phyloP scores from a whole-genome alignment of 2,797 vertebrate species.

The Spinus pinus region DNA sequence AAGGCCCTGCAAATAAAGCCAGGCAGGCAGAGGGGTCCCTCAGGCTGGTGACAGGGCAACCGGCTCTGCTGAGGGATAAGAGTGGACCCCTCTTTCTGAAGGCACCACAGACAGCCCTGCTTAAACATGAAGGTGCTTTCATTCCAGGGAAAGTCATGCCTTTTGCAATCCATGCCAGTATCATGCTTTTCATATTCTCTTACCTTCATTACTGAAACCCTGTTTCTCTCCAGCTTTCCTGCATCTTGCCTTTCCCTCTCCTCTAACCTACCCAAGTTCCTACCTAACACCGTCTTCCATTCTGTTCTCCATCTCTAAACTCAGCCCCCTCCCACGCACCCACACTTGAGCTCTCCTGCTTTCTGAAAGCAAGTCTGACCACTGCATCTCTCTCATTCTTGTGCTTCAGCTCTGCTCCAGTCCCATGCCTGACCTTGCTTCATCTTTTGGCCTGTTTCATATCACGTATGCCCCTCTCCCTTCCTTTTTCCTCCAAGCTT shows the following conservation, averaged over 20 bases:
- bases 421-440: neutral
- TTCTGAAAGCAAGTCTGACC: neutral
- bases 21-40: neutral
- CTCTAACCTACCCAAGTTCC: neutral
- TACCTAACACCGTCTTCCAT: neutral
- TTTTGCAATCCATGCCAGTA: slow-evolving; percentile 62
- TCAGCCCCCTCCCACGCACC: neutral
- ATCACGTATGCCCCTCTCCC: neutral
- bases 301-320: neutral
- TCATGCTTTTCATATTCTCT: slow-evolving; percentile 58
- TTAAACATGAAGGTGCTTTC: slow-evolving; percentile 29
- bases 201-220: slow-evolving; percentile 46
- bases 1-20: slow-evolving; percentile 27
- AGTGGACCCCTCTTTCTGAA: neutral
- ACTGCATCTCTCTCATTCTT: neutral
- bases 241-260: neutral
- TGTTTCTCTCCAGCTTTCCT: neutral
- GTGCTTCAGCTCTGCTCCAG: neutral
- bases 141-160: slow-evolving; percentile 54
- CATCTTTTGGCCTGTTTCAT: neutral
- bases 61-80: neutral
- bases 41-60: neutral
- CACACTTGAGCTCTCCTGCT: neutral
- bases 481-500: neutral
- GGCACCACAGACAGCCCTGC: neutral